phyloP scores from a whole-genome alignment of 1,140 invertebrate species.

The Panagrolaimus sp. region DNA sequence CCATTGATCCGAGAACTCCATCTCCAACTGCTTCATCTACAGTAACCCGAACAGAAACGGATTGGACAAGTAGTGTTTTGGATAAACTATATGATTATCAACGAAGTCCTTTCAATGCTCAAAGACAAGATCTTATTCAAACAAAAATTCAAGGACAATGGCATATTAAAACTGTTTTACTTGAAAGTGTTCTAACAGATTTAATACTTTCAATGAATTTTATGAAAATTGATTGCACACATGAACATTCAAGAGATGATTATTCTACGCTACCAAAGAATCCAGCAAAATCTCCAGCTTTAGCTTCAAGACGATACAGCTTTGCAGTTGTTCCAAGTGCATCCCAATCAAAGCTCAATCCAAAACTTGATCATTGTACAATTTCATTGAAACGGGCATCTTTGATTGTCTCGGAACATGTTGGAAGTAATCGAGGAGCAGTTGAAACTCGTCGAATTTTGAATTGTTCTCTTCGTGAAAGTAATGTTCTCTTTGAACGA shows the following conservation, averaged over 20 bases:
- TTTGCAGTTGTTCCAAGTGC: too few species aligned
- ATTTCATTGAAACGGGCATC: slow-evolving; percentile 40
- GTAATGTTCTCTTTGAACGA: slow-evolving; percentile 16
- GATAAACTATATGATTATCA: slow-evolving; percentile 45
- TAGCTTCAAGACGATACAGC: slow-evolving; percentile 4
- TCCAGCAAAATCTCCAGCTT: too few species aligned
- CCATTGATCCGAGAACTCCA: too few species aligned
- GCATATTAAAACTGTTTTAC: slow-evolving; percentile 29
- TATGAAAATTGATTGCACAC: slow-evolving; percentile 23
- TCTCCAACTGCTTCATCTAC: background rate
- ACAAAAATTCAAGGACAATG: slow-evolving; percentile 16
- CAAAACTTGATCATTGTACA: slow-evolving; percentile 17
- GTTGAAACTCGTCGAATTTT: slow-evolving; percentile 46
- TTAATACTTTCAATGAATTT: slow-evolving; percentile 45
- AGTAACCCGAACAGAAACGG: background rate
- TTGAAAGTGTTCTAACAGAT: slow-evolving; percentile 43
- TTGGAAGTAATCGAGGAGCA: slow-evolving; percentile 16
- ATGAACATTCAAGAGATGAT: slow-evolving; percentile 16
- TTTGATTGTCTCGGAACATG: slow-evolving; percentile 42
- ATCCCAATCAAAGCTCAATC: background rate
- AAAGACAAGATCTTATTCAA: background rate
- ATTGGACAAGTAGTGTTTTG: slow-evolving; percentile 35
- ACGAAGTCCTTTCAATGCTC: slow-evolving; percentile 25
- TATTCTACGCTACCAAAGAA: too few species aligned
- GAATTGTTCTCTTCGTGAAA: slow-evolving; percentile 42